phyloP scores from a whole-genome alignment of 2,888 invertebrate species.

The Portevinia maculata region DNA sequence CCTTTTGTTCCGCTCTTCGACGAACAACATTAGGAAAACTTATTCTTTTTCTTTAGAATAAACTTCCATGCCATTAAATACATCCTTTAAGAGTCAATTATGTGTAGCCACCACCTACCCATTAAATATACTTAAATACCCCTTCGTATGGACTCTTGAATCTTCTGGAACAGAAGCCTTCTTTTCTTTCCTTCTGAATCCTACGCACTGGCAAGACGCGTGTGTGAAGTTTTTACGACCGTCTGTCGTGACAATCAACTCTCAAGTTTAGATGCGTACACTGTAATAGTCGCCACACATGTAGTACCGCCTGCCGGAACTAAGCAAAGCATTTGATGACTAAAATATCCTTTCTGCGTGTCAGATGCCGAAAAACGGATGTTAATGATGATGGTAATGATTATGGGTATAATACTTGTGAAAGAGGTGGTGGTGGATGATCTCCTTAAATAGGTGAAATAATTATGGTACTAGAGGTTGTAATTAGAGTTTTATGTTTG shows the following conservation, averaged over 20 bases:
- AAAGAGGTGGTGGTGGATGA: constrained; percentile 46
- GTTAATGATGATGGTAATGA: constrained; percentile 60
- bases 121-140: constrained; percentile 73
- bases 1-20: constrained; percentile 30
- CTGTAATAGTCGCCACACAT: constrained; percentile 6
- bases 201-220: constrained; percentile 36
- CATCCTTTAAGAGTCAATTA: constrained; percentile 75
- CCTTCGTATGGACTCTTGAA: constrained; percentile 44
- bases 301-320: constrained; percentile 32
- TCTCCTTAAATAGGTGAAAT: constrained; percentile 74
- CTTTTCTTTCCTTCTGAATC: constrained; percentile 10
- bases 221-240: constrained; percentile 71
- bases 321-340: constrained; percentile 34
- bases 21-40: constrained; percentile 37
- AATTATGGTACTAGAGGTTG: constrained; percentile 55
- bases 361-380: constrained; percentile 53
- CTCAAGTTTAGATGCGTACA: constrained; percentile 66
- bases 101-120: constrained; percentile 74
- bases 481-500: constrained; percentile 68
- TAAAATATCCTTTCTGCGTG: constrained; percentile 59
- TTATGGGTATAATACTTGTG: constrained; percentile 24
- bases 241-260: constrained; percentile 72
- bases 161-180: not conserved
- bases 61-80: constrained; percentile 74
- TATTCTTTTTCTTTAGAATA: constrained; percentile 39